phyloP scores from a whole-genome alignment of 2,888 invertebrate genomes.

The Lysandra coridon region DNA sequence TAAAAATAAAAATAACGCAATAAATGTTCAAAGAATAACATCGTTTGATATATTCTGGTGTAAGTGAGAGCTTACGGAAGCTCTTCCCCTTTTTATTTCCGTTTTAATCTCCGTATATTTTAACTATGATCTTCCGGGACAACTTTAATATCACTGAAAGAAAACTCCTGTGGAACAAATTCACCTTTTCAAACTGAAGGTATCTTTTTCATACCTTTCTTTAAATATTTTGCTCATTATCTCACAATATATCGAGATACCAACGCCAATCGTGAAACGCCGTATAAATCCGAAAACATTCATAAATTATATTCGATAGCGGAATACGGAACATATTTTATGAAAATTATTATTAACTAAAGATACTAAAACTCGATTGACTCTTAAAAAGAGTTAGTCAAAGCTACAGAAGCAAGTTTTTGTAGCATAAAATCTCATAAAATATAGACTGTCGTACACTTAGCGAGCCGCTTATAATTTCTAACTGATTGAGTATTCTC shows the following conservation, averaged over 20 bases:
- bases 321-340: too few relatives aligned
- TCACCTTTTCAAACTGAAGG: neutral
- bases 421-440: neutral
- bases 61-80: neutral
- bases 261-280: too few relatives aligned
- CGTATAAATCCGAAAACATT: too few relatives aligned
- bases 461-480: conserved; percentile 16
- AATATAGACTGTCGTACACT: conserved; percentile 2
- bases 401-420: neutral
- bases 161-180: conserved; percentile 2
- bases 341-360: too few relatives aligned
- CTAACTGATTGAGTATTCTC: conserved; percentile 33
- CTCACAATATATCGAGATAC: neutral
- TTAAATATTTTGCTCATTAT: neutral
- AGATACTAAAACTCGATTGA: too few relatives aligned
- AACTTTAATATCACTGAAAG: conserved; percentile 6
- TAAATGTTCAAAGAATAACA: neutral
- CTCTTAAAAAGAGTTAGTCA: neutral
- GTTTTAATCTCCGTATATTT: conserved; percentile 14
- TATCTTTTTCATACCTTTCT: neutral
- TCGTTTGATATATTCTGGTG: conserved; percentile 12
- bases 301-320: too few relatives aligned
- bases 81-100: conserved; percentile 2
- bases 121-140: neutral
- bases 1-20: neutral